Conservation (phyloP, 2,113 vertebrate species). For the Bucco capensis region DNA sequence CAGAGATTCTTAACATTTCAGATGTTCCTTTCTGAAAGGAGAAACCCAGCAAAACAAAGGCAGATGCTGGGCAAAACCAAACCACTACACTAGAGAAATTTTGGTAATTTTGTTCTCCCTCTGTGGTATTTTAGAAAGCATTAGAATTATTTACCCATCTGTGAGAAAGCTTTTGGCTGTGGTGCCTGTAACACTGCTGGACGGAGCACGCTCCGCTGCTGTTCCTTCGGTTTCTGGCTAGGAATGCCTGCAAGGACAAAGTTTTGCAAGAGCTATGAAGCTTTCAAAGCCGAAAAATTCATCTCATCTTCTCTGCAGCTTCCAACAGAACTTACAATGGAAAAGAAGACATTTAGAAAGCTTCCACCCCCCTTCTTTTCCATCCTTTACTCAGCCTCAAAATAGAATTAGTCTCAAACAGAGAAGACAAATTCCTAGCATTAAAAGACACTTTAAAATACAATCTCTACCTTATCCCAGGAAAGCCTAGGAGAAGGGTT, state of each 20-base stretch:
- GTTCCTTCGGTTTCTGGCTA: slow-evolving; percentile 96
- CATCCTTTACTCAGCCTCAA: not conserved
- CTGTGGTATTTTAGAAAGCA: not conserved
- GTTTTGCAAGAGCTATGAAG: not conserved
- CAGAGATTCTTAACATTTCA: not conserved
- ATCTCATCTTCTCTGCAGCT: not conserved
- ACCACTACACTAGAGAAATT: not conserved
- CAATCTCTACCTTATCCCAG: not conserved
- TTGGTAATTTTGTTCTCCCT: not conserved
- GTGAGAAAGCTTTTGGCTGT: slow-evolving; percentile 84
- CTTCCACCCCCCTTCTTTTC: not conserved
- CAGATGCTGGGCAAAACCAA: not conserved
- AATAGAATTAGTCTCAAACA: not conserved
- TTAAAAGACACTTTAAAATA: not conserved
- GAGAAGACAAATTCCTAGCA: not conserved
- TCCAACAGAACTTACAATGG: not conserved
- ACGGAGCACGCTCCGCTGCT: slow-evolving; percentile 93
- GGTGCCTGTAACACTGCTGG: slow-evolving; percentile 94
- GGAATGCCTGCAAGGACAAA: slow-evolving; percentile 83
- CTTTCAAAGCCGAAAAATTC: not conserved
- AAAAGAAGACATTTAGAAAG: not conserved
- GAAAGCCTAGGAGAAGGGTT: not conserved
- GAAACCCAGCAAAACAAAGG: not conserved
- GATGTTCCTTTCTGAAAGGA: not conserved
- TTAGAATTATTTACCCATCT: slow-evolving; percentile 79